Evolutionary conservation across 2,888 invertebrate species (phyloP).

Genomic region (Galeopsomyia nigrocyanea): DNA sequence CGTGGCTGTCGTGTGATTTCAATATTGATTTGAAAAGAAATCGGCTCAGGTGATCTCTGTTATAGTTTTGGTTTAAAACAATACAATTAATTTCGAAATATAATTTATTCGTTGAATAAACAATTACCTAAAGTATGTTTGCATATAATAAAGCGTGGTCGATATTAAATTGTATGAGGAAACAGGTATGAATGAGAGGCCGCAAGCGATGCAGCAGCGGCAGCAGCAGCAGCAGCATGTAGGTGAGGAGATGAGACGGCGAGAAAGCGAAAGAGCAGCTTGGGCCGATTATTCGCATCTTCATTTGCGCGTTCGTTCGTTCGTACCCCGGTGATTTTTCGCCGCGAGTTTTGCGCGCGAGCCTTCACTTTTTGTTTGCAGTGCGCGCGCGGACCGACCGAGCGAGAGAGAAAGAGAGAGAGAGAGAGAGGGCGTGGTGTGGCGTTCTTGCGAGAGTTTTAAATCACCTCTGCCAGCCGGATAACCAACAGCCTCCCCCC

Average conservation of each 20-base stretch:
- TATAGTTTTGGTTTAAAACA: too few species aligned
- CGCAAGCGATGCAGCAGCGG: not conserved
- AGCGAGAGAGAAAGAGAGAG: conserved; percentile 17
- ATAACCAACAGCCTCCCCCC: conserved; percentile 52
- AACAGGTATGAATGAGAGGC: conserved; percentile 16
- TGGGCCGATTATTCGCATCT: conserved; percentile 63
- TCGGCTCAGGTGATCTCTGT: too few species aligned
- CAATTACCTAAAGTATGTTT: too few species aligned
- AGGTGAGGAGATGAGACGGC: conserved; percentile 48
- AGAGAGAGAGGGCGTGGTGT: conserved; percentile 43
- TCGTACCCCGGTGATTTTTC: conserved; percentile 53
- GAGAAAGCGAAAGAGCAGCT: conserved; percentile 32
- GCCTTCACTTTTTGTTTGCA: conserved; percentile 28
- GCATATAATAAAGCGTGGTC: too few species aligned
- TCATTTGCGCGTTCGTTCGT: conserved; percentile 59
- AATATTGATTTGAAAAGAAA: too few species aligned
- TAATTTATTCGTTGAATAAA: too few species aligned
- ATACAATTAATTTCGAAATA: too few species aligned
- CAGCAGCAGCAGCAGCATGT: too few species aligned
- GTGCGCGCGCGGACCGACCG: not conserved
- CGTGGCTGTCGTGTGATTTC: too few species aligned
- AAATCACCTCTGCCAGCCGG: conserved; percentile 63
- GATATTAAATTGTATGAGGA: too few species aligned
- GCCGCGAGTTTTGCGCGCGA: conserved; percentile 15
- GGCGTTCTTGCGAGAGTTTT: conserved; percentile 61